phyloP scores from a whole-genome alignment of 2,888 invertebrate genomes.

The Myathropa florea region DNA sequence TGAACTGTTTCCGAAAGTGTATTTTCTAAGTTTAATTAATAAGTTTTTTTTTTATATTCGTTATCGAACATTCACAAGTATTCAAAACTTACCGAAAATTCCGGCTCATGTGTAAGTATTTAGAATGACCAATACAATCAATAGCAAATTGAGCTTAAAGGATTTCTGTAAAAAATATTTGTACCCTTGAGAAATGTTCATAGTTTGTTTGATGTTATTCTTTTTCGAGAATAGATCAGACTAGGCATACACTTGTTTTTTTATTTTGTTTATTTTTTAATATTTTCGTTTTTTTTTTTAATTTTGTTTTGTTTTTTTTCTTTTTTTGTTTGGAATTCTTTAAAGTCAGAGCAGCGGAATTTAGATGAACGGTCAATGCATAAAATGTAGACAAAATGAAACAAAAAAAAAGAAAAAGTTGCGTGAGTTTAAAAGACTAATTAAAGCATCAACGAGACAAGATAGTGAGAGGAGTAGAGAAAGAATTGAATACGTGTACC shows the following conservation, averaged over 20 bases:
- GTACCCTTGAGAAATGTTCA: slow-evolving; percentile 83
- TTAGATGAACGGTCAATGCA: not conserved
- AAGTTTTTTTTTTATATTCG: slow-evolving; percentile 73
- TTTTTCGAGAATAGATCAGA: slow-evolving; percentile 67
- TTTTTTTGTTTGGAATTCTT: not conserved
- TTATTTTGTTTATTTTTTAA: slow-evolving; percentile 15
- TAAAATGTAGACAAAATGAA: not conserved
- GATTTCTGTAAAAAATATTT: slow-evolving; percentile 89
- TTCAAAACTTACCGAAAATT: slow-evolving; percentile 81
- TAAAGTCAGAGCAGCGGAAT: slow-evolving; percentile 4
- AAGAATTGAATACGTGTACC: not conserved
- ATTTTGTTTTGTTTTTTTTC: not conserved
- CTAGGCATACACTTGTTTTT: slow-evolving; percentile 50
- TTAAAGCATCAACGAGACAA: not conserved
- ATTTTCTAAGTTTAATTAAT: slow-evolving; percentile 72
- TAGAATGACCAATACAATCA: slow-evolving; percentile 81
- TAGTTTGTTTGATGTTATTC: slow-evolving; percentile 63
- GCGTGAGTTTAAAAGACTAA: not conserved
- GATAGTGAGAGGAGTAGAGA: not conserved
- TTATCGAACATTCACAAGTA: slow-evolving; percentile 73
- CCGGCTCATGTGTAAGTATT: slow-evolving; percentile 79
- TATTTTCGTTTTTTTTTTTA: not conserved
- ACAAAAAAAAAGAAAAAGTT: not conserved
- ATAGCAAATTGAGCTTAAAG: slow-evolving; percentile 81
- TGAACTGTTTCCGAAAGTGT: slow-evolving; percentile 68